phyloP scores from a whole-genome alignment of 2,888 invertebrate species.

The Geotrupes spiniger region DNA sequence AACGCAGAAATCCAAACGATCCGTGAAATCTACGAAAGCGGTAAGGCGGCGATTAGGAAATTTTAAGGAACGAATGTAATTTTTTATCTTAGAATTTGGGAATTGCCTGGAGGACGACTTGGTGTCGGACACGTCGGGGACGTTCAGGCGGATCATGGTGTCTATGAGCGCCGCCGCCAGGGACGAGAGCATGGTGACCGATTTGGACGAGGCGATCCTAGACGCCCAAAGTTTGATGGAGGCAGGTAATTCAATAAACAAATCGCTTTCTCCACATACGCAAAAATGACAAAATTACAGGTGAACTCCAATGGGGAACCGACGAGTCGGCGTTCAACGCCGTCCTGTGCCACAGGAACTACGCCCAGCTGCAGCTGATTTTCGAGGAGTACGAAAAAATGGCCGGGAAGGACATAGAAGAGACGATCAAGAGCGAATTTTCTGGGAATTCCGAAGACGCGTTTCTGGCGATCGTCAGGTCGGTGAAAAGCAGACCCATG shows the following conservation, averaged over 20 bases:
- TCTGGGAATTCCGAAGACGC: constrained; percentile 77
- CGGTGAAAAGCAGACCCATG: constrained; percentile 68
- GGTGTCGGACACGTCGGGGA: constrained; percentile 84
- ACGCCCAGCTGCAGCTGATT: constrained; percentile 57
- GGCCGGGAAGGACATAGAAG: constrained; percentile 73
- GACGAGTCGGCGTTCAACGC: constrained; percentile 83
- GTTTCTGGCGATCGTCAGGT: constrained; percentile 73
- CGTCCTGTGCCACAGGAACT: constrained; percentile 75
- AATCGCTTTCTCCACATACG: background rate
- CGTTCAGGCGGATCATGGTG: constrained; percentile 85
- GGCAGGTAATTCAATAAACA: constrained; percentile 53
- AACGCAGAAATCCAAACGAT: constrained; percentile 81
- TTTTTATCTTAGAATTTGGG: constrained; percentile 64
- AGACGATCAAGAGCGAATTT: constrained; percentile 75
- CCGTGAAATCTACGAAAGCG: constrained; percentile 69
- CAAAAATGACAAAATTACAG: background rate
- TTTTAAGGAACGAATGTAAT: background rate
- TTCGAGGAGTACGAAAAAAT: constrained; percentile 66
- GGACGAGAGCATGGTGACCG: constrained; percentile 74
- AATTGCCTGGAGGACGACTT: constrained; percentile 76
- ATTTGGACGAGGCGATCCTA: constrained; percentile 68
- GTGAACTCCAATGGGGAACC: constrained; percentile 66
- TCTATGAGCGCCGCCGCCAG: constrained; percentile 80
- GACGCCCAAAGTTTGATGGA: constrained; percentile 79
- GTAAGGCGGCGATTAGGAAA: constrained; percentile 60